phyloP scores from a whole-genome alignment of 2,113 vertebrate species.

The Seriola aureovittata region DNA sequence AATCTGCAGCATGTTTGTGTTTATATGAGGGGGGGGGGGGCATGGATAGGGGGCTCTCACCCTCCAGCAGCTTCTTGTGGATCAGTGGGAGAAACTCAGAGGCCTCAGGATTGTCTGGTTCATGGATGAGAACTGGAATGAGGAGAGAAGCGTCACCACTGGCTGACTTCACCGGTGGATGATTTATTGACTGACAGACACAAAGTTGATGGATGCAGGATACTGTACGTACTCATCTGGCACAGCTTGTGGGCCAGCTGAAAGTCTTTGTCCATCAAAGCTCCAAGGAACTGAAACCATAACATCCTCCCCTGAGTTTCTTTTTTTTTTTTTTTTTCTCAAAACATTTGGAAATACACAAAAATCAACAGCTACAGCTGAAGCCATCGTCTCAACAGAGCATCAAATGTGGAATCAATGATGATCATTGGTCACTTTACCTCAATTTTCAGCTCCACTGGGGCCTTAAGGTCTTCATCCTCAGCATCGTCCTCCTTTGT shows the following conservation, averaged over 20 bases:
- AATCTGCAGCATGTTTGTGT: neutral
- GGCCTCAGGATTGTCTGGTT: slow-evolving; percentile 88
- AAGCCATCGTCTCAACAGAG: neutral
- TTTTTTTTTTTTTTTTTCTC: neutral
- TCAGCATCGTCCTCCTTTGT: slow-evolving; percentile 45
- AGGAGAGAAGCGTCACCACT: slow-evolving; percentile 42
- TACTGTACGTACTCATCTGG: slow-evolving; percentile 87
- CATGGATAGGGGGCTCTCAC: slow-evolving; percentile 65
- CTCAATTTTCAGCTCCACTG: slow-evolving; percentile 84
- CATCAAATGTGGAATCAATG: neutral
- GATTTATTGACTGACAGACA: slow-evolving; percentile 28
- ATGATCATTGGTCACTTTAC: slow-evolving; percentile 65
- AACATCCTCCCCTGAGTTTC: slow-evolving; percentile 9
- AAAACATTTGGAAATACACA: neutral
- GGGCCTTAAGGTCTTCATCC: slow-evolving; percentile 72
- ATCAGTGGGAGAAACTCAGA: slow-evolving; percentile 87
- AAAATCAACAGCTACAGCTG: neutral
- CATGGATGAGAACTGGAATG: slow-evolving; percentile 86
- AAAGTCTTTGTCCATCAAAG: slow-evolving; percentile 85
- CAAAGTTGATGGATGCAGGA: slow-evolving; percentile 10
- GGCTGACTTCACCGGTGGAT: neutral
- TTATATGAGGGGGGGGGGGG: neutral
- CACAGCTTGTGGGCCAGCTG: slow-evolving; percentile 86
- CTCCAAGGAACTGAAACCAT: slow-evolving; percentile 87
- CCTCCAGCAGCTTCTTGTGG: slow-evolving; percentile 83